Evolutionary conservation across 2,888 invertebrate genomes (phyloP), one percentile per base, ranked within the genome.

Genomic region (Rosalia funebris): DNA sequence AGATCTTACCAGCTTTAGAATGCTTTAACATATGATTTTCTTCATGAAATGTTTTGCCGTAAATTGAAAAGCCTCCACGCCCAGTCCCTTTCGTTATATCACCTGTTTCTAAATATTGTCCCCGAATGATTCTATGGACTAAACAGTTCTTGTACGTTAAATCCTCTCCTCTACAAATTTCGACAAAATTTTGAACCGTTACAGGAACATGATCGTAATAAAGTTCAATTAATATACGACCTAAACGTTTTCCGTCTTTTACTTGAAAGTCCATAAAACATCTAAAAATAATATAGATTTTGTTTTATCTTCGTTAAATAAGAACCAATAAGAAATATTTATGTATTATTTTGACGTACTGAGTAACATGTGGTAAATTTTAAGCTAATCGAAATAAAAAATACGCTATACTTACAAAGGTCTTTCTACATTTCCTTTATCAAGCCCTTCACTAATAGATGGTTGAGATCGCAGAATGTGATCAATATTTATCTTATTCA

Each of bases 61-160:
- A 85, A 62, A 85, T 83, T 0, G 84, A 84, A 25, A 68, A 75
- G 19, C 84, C 84, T 1, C 85, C 84, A 42, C 77, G 79, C 11
- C 85, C 85, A 67, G 82, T 83, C 34, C 82, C 80, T 60, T 81
- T 80, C 0, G 82, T 83, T 34, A 85, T 82, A 66, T 86, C 85
- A 2, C 86, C 86, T n/a, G 82, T 82, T 76, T 84, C 84, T 62
- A 84, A 81, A 78, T 81, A 84, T 59, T 82, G 79, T 17, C 80
- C 81, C 10, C 81, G 77, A 20, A 83, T 75, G 46, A 85, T 83
- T 39, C 83, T 81, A 70, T 84, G 83, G 45, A 86, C 80, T 4
- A 68, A 63, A 60, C 77, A 79, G 48, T 76, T 73, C 68, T 75
- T 77, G 56, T 79, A 83, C 17, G 77, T 74, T 9, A 74, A 70